phyloP scores from a whole-genome alignment of 35 echinoderm and acorn worm genomes.

The Chiridota heheva region DNA sequence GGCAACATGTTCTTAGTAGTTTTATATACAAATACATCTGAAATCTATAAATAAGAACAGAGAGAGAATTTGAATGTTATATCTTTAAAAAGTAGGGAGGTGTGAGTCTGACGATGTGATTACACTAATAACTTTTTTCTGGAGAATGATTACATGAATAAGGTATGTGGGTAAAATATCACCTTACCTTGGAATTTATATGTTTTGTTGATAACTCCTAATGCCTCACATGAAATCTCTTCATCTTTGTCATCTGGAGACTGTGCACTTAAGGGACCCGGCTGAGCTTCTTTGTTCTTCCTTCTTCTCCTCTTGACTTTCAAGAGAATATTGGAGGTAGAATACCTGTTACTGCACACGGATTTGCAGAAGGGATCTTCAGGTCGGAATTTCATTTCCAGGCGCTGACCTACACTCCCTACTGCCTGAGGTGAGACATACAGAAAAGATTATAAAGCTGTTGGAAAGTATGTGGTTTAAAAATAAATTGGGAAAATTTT shows the following conservation, averaged over 20 bases:
- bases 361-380: conserved; percentile 27
- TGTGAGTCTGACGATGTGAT: too few relatives aligned
- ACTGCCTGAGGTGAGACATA: not conserved
- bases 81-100: too few relatives aligned
- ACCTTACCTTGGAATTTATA: conserved; percentile 39
- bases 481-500: too few relatives aligned
- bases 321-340: conserved; percentile 31
- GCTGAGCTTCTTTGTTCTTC: not conserved
- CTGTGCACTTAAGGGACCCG: not conserved
- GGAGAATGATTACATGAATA: too few relatives aligned
- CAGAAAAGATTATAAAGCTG: too few relatives aligned
- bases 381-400: conserved; percentile 25
- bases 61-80: too few relatives aligned
- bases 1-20: too few relatives aligned
- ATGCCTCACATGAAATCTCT: conserved; percentile 34
- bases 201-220: conserved; percentile 20
- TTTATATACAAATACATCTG: too few relatives aligned
- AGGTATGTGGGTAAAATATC: too few relatives aligned
- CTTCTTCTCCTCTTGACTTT: conserved; percentile 23
- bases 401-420: not conserved
- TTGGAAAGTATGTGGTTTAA: too few relatives aligned
- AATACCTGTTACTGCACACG: conserved; percentile 27
- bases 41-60: too few relatives aligned
- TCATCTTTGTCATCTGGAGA: not conserved
- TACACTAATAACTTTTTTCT: too few relatives aligned